These are phyloP conservation scores for Melanogrammus aeglefinus DNA, from an alignment of 2,797 vertebrate genomes.

Conservation along the genomic window DNA sequence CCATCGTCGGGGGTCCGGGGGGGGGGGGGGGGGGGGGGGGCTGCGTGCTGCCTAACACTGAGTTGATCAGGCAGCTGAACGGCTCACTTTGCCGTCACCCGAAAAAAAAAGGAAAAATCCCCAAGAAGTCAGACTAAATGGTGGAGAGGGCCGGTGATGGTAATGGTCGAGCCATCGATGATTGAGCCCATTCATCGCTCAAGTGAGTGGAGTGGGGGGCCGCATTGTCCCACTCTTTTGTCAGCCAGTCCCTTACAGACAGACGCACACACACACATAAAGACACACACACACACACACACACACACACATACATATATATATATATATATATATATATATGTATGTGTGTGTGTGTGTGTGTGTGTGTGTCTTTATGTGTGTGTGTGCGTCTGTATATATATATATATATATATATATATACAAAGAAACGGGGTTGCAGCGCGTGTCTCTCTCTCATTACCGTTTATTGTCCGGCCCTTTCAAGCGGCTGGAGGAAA, in stretches of 20 bases:
- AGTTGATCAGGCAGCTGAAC: constrained; percentile 69
- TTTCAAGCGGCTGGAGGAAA: constrained; percentile 56
- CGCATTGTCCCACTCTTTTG: constrained; percentile 56
- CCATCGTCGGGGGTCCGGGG: constrained; percentile 13
- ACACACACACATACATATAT: constrained; percentile 43
- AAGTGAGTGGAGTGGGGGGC: constrained; percentile 65
- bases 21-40: constrained; percentile 13
- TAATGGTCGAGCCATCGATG: constrained; percentile 70
- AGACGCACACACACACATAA: constrained; percentile 25
- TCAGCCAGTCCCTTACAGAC: constrained; percentile 52
- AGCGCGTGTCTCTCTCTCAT: constrained; percentile 71
- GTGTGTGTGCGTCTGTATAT: too few species aligned
- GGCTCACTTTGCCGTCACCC: constrained; percentile 62
- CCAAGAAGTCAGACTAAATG: constrained; percentile 67
- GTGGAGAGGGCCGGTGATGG: constrained; percentile 69
- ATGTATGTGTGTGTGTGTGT: too few species aligned
- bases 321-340: constrained; percentile 4
- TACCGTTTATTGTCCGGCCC: constrained; percentile 73
- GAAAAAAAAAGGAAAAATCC: constrained; percentile 57
- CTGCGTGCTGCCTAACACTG: constrained; percentile 51
- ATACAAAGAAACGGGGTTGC: constrained; percentile 35
- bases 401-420: background rate
- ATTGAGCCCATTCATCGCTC: constrained; percentile 75
- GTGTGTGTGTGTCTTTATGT: too few species aligned
- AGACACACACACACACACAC: constrained; percentile 38